phyloP scores from a whole-genome alignment of 64 coral and sea anemone species.

The Stylophora pistillata region DNA sequence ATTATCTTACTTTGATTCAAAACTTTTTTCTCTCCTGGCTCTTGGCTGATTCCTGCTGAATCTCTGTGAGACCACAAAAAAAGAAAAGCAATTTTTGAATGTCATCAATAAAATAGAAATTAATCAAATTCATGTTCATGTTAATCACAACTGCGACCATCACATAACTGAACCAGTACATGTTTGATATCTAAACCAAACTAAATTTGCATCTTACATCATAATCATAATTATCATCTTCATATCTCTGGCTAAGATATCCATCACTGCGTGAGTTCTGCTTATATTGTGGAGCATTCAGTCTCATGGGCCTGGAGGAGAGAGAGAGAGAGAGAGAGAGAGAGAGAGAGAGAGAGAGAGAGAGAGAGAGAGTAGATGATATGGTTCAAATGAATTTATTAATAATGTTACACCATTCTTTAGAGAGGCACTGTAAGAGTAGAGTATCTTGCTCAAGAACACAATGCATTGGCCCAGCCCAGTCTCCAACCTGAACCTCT shows the following conservation, averaged over 20 bases:
- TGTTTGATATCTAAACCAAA: background rate
- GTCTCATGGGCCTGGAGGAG: constrained; percentile 53
- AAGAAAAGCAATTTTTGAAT: background rate
- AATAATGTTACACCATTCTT: too few species aligned
- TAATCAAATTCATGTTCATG: too few species aligned
- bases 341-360: too few species aligned
- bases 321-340: too few species aligned
- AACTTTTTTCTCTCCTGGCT: constrained; percentile 22
- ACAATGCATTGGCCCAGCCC: too few species aligned
- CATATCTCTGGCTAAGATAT: constrained; percentile 59
- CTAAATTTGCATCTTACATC: constrained; percentile 8
- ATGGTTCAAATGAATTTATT: too few species aligned
- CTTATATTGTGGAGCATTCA: constrained; percentile 68
- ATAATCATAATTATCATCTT: constrained; percentile 81
- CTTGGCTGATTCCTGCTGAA: constrained; percentile 34
- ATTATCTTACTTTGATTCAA: constrained; percentile 59
- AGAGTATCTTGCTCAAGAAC: too few species aligned
- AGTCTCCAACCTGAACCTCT: too few species aligned
- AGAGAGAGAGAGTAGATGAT: too few species aligned
- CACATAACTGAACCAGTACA: too few species aligned
- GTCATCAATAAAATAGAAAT: background rate
- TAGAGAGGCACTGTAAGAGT: too few species aligned
- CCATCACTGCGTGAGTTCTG: constrained; percentile 89
- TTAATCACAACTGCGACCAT: too few species aligned
- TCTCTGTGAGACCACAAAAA: background rate